Conservation (phyloP, 2,888 invertebrate genomes). For the Clistopyga incitator region DNA sequence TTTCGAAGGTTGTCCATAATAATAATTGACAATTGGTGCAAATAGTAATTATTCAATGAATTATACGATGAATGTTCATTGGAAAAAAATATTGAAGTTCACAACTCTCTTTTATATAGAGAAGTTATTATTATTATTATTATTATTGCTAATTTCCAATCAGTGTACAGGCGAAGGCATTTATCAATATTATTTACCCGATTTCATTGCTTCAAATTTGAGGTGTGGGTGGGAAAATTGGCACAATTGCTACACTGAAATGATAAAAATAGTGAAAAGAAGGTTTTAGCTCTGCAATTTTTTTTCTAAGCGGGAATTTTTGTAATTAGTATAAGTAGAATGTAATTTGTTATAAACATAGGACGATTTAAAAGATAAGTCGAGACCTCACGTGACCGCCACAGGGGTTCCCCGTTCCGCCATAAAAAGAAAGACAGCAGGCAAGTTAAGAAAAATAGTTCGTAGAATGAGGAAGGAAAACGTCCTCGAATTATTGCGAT, state of each 20-base stretch:
- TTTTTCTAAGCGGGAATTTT: not conserved
- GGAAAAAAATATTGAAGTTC: not conserved
- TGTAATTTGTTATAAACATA: slow-evolving; percentile 4
- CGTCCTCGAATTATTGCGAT: slow-evolving; percentile 60
- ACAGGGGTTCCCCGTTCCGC: slow-evolving; percentile 87
- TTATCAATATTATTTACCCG: not conserved
- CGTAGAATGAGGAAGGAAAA: slow-evolving; percentile 42
- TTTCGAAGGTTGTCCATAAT: not conserved
- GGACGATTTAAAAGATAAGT: slow-evolving; percentile 23
- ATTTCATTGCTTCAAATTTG: slow-evolving; percentile 16
- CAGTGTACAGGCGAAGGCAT: not conserved
- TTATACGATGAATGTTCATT: not conserved
- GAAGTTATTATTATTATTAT: slow-evolving; percentile 16
- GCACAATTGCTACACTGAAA: not conserved
- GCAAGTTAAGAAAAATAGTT: slow-evolving; percentile 70
- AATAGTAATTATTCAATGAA: not conserved
- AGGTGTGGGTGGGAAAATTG: slow-evolving; percentile 36
- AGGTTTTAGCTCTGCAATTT: not conserved
- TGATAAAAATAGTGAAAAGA: not conserved
- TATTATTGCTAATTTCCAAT: slow-evolving; percentile 1
- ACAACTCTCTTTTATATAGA: not conserved
- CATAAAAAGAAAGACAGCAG: slow-evolving; percentile 49
- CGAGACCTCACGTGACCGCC: slow-evolving; percentile 87
- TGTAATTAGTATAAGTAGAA: not conserved
- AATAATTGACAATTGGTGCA: not conserved